Percentiles rank a stretch among this genome's conserved stretches.
phyloP scores from a whole-genome alignment of 1,140 invertebrate genomes.

The Zaprionus ghesquierei region DNA sequence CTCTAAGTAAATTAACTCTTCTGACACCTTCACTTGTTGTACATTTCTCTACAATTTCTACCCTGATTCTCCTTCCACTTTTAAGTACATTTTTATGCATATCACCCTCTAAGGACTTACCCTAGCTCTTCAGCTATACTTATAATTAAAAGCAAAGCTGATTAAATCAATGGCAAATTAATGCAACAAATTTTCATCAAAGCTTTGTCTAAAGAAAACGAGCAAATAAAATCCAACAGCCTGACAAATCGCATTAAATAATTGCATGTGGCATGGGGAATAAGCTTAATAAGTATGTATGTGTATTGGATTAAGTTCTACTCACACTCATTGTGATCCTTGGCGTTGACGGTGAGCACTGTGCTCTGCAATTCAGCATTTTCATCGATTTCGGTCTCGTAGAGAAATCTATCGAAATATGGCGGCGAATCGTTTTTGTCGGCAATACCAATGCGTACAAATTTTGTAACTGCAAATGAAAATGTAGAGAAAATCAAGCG shows the following conservation, averaged over 20 bases:
- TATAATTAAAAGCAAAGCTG: conserved; percentile 70
- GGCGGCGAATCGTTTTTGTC: conserved; percentile 89
- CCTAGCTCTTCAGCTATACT: background rate
- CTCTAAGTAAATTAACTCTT: background rate
- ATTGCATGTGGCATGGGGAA: background rate
- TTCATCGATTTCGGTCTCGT: conserved; percentile 88
- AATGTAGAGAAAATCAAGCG: conserved; percentile 26
- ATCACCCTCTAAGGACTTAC: background rate
- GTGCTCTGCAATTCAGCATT: conserved; percentile 88
- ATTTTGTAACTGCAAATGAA: conserved; percentile 84
- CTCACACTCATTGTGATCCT: conserved; percentile 87
- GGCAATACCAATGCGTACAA: conserved; percentile 84
- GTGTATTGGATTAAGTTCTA: conserved; percentile 33
- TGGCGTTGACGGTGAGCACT: conserved; percentile 87
- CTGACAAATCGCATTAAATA: conserved; percentile 42
- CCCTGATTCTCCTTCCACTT: background rate
- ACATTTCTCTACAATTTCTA: background rate
- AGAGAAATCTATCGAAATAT: conserved; percentile 88
- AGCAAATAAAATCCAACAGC: conserved; percentile 34
- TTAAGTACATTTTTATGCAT: conserved; percentile 13
- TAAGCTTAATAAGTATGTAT: conserved; percentile 3
- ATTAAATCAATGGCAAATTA: conserved; percentile 72
- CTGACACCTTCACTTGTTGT: background rate
- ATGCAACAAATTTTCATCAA: conserved; percentile 43
- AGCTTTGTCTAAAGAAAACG: conserved; percentile 7